These are phyloP conservation scores for Syngnathus scovelli DNA, from an alignment of 2,113 vertebrate species.

Conservation along the genomic window DNA sequence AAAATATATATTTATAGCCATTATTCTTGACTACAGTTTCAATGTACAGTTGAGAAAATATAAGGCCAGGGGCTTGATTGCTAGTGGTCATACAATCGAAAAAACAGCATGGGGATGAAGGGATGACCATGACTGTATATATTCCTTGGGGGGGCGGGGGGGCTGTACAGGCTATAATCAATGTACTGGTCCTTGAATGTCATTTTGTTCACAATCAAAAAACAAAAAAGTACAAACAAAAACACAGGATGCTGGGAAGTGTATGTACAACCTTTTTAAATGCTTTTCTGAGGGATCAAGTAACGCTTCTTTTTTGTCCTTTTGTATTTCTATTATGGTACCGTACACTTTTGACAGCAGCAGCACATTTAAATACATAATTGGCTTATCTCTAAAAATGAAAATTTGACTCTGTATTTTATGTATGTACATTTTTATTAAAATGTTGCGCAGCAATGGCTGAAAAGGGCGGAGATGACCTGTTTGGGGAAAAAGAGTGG, in stretches of 20 bases:
- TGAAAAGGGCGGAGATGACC: conserved; percentile 29
- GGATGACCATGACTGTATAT: conserved; percentile 75
- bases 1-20: conserved; percentile 99
- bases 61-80: conserved; percentile 99
- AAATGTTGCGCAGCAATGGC: conserved; percentile 50
- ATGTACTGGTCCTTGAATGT: conserved; percentile 82
- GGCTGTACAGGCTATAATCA: conserved; percentile 80
- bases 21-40: conserved; percentile 91
- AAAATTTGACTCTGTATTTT: conserved; percentile 89
- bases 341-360: conserved; percentile 79
- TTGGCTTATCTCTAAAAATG: conserved; percentile 91
- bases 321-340: conserved; percentile 51
- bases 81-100: conserved; percentile 97
- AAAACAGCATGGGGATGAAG: conserved; percentile 86
- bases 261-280: conserved; percentile 94
- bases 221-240: conserved; percentile 4
- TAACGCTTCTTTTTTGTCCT: conserved; percentile 63
- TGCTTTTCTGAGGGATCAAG: conserved; percentile 84
- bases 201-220: conserved; percentile 84
- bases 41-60: conserved; percentile 98
- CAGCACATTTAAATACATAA: conserved; percentile 85
- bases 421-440: conserved; percentile 92
- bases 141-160: conserved; percentile 69
- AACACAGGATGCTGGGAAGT: conserved; percentile 87
- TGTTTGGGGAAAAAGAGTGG: conserved; percentile 26